Evolutionary conservation across 2,888 invertebrate genomes (phyloP).

Genomic region (Drosophila mulleri): DNA sequence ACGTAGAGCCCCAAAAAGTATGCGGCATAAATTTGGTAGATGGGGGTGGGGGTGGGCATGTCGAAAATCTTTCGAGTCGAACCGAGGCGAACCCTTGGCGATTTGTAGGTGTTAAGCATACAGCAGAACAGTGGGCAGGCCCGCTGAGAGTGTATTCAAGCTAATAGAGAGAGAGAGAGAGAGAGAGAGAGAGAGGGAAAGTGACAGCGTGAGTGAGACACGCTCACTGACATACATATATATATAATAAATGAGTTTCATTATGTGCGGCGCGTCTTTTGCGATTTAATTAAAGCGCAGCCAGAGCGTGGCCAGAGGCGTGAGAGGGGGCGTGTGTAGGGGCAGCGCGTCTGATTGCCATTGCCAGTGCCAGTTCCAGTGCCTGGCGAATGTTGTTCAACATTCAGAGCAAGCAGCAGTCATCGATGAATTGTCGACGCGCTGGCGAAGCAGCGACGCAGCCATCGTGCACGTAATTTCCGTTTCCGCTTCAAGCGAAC

Average conservation of each 20-base stretch:
- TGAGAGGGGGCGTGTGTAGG: background rate
- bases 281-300: constrained; percentile 73
- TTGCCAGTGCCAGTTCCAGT: constrained; percentile 35
- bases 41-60: constrained; percentile 1
- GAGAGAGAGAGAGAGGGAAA: background rate
- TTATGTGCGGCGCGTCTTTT: constrained; percentile 72
- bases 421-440: constrained; percentile 73
- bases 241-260: constrained; percentile 76
- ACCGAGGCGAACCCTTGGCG: constrained; percentile 11
- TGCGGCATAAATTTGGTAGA: constrained; percentile 42
- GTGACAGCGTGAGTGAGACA: background rate
- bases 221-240: constrained; percentile 45
- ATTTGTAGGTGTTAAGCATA: constrained; percentile 9
- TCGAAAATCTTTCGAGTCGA: background rate
- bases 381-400: constrained; percentile 42
- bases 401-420: constrained; percentile 2
- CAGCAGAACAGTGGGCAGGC: constrained; percentile 14
- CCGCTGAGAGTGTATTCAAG: constrained; percentile 17
- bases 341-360: constrained; percentile 30
- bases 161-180: background rate
- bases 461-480: constrained; percentile 79
- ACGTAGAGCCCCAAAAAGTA: constrained; percentile 27
- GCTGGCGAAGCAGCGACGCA: constrained; percentile 43
- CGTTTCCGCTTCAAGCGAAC: constrained; percentile 78
- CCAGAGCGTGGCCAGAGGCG: constrained; percentile 22